phyloP scores from a whole-genome alignment of 2,888 invertebrate species.

The Rapana venosa region DNA sequence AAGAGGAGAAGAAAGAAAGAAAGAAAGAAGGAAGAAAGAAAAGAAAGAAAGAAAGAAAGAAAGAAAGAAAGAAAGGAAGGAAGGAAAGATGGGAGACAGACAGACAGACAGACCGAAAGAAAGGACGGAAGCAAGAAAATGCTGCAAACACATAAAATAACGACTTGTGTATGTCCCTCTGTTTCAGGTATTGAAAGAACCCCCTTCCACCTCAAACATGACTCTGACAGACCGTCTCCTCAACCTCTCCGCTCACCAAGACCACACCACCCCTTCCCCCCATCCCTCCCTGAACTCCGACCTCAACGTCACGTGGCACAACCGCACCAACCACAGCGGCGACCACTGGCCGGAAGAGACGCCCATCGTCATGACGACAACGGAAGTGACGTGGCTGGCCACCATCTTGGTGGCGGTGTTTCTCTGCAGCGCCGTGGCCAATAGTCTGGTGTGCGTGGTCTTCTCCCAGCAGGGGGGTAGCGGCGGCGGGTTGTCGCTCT shows the following conservation, averaged over 20 bases:
- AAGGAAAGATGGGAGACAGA: background rate
- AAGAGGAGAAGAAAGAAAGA: background rate
- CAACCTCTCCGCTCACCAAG: background rate
- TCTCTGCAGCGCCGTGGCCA: constrained; percentile 83
- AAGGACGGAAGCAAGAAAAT: background rate
- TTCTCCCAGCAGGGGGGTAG: constrained; percentile 86
- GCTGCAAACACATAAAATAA: background rate
- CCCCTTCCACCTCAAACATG: background rate
- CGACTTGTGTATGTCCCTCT: background rate
- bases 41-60: background rate
- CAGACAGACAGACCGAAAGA: background rate
- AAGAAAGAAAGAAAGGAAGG: constrained; percentile 8
- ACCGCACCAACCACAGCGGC: background rate
- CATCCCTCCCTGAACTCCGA: background rate
- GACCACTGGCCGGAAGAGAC: background rate
- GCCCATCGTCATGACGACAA: constrained; percentile 16
- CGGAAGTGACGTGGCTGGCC: constrained; percentile 59
- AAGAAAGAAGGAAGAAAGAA: background rate
- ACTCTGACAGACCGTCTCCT: background rate
- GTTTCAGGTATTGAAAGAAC: background rate
- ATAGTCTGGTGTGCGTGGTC: constrained; percentile 86
- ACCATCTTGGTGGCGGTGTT: constrained; percentile 62
- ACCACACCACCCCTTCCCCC: background rate
- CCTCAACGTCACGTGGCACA: background rate
- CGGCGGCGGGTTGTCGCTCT: constrained; percentile 83